A percentile compares a stretch with the other conserved stretches of the same genome.
Conservation (phyloP, 1,140 invertebrate species). For the Mizuhopecten yessoensis region DNA sequence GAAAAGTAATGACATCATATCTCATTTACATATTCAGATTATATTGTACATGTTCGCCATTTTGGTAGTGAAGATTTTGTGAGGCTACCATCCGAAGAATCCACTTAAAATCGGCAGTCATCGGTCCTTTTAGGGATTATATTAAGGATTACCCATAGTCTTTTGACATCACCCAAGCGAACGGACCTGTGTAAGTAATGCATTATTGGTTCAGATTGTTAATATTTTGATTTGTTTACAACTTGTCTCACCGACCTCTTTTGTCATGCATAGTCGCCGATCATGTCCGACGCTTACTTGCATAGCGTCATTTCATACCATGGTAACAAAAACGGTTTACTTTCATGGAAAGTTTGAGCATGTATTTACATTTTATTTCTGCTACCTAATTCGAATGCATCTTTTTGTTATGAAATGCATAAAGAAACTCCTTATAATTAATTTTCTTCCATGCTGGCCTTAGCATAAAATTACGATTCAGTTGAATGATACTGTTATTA, state of each 20-base stretch:
- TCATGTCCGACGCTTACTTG: constrained; percentile 51
- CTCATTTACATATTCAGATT: constrained; percentile 76
- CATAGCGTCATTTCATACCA: constrained; percentile 62
- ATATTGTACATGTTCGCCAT: constrained; percentile 77
- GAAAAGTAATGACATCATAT: constrained; percentile 71
- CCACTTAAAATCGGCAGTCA: constrained; percentile 79
- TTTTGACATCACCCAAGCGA: constrained; percentile 80
- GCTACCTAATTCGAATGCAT: neutral
- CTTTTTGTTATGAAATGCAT: neutral
- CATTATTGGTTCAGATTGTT: constrained; percentile 50
- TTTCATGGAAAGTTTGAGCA: neutral
- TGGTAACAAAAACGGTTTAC: constrained; percentile 37
- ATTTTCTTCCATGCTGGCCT: constrained; percentile 25
- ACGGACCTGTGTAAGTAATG: constrained; percentile 83
- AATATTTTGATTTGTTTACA: constrained; percentile 42
- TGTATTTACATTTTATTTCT: neutral
- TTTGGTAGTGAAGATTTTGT: constrained; percentile 75
- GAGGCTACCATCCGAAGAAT: constrained; percentile 66
- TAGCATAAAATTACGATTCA: constrained; percentile 21
- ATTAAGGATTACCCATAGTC: constrained; percentile 72
- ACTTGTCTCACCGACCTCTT: constrained; percentile 15
- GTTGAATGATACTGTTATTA: neutral
- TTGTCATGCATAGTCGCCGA: constrained; percentile 54
- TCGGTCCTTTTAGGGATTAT: constrained; percentile 73
- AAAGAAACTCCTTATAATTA: neutral